phyloP scores from a whole-genome alignment of 2,888 invertebrate genomes.

The Lasioglossum calceatum region DNA sequence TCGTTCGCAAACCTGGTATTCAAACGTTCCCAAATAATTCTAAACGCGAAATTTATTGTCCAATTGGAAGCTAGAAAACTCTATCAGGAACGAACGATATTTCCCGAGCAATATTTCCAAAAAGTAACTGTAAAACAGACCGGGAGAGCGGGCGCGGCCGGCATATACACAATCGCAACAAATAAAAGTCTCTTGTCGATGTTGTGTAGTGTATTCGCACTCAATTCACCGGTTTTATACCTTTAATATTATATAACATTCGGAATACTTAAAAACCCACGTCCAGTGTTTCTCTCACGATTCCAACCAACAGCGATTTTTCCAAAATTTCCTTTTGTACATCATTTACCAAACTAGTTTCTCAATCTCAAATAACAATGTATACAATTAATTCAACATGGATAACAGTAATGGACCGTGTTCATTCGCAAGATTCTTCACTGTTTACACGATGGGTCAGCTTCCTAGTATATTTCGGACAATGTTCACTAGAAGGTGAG shows the following conservation, averaged over 20 bases:
- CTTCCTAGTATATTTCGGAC: background rate
- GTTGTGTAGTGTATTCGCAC: background rate
- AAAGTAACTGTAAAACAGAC: background rate
- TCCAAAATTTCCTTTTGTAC: too few relatives aligned
- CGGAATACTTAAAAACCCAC: background rate
- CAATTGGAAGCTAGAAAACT: background rate
- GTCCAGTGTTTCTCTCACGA: background rate
- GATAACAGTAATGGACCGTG: too few relatives aligned
- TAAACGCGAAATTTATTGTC: background rate
- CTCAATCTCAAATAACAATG: background rate
- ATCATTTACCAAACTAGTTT: too few relatives aligned
- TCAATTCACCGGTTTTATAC: background rate
- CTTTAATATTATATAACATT: background rate
- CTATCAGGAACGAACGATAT: background rate
- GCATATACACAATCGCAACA: background rate
- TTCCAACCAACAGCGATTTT: background rate
- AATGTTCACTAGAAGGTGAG: background rate
- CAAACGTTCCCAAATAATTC: slow-evolving; percentile 2
- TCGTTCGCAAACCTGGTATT: background rate
- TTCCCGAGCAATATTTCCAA: background rate
- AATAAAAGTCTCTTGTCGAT: background rate
- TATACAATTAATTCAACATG: too few relatives aligned
- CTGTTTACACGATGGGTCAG: background rate
- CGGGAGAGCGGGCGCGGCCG: background rate
- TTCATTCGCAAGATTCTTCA: background rate